Conservation (phyloP, 2,888 invertebrate genomes). For the Napeogenes inachia region DNA sequence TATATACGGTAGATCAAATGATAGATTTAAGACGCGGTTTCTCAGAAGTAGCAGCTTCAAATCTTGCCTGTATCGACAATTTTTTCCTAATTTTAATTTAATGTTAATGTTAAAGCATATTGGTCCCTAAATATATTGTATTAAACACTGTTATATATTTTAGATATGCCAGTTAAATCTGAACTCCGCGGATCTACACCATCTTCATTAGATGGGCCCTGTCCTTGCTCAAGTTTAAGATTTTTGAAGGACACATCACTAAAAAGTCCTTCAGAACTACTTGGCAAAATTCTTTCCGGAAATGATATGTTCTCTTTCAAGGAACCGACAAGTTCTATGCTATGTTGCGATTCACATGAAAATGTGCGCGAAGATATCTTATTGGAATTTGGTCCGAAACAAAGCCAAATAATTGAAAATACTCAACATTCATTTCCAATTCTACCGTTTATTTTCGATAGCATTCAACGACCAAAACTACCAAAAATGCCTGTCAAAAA, state of each 20-base stretch:
- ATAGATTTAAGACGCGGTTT: too few species aligned
- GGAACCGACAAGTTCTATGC: slow-evolving; percentile 44
- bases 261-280: slow-evolving; percentile 45
- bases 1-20: too few species aligned
- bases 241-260: slow-evolving; percentile 41
- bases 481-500: slow-evolving; percentile 37
- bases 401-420: slow-evolving; percentile 27
- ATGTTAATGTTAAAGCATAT: too few species aligned
- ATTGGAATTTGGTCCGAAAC: slow-evolving; percentile 50
- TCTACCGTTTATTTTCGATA: slow-evolving; percentile 45
- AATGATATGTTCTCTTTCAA: slow-evolving; percentile 52
- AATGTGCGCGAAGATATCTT: slow-evolving; percentile 51
- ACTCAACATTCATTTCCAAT: slow-evolving; percentile 31
- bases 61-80: too few species aligned
- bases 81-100: too few species aligned
- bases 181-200: slow-evolving; percentile 22
- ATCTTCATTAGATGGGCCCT: slow-evolving; percentile 42
- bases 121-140: too few species aligned
- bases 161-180: slow-evolving; percentile 27
- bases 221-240: slow-evolving; percentile 49
- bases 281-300: slow-evolving; percentile 53
- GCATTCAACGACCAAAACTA: slow-evolving; percentile 36
- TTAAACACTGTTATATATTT: slow-evolving; percentile 6
- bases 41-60: too few species aligned
- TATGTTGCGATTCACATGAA: slow-evolving; percentile 64